These are phyloP conservation scores for Tympanuchus pallidicinctus DNA, from an alignment of 2,113 vertebrate genomes.

Conservation along the genomic window DNA sequence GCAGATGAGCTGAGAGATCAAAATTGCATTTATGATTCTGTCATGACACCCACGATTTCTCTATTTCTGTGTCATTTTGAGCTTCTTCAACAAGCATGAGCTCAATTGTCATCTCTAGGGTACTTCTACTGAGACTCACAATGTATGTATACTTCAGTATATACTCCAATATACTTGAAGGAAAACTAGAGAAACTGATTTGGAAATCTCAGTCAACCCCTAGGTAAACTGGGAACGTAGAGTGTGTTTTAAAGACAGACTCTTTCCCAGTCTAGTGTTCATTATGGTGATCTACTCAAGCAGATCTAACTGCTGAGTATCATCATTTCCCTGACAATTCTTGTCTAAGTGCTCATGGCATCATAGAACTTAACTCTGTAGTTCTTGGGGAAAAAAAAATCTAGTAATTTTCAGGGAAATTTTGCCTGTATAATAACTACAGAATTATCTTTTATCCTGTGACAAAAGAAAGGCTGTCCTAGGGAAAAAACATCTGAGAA, in stretches of 20 bases:
- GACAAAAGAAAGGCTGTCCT: background rate
- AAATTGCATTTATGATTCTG: background rate
- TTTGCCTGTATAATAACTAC: background rate
- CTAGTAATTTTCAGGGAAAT: background rate
- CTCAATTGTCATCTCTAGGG: background rate
- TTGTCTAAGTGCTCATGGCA: background rate
- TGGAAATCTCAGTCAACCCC: background rate
- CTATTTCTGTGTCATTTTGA: background rate
- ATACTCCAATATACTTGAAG: background rate
- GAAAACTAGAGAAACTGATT: background rate
- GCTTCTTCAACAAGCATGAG: background rate
- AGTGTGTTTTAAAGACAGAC: background rate
- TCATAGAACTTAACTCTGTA: background rate
- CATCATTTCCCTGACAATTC: background rate
- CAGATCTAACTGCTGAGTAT: background rate
- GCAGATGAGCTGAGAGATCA: background rate
- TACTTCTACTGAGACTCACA: background rate
- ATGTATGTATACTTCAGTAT: background rate
- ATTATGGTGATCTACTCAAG: background rate
- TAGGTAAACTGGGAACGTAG: background rate
- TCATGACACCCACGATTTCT: background rate
- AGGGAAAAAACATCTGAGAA: background rate
- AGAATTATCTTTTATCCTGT: background rate
- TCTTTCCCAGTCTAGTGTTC: background rate
- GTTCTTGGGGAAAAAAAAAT: background rate